Evolutionary conservation across 2,888 invertebrate genomes (phyloP).

Genomic region (Patella ulyssiponensis): DNA sequence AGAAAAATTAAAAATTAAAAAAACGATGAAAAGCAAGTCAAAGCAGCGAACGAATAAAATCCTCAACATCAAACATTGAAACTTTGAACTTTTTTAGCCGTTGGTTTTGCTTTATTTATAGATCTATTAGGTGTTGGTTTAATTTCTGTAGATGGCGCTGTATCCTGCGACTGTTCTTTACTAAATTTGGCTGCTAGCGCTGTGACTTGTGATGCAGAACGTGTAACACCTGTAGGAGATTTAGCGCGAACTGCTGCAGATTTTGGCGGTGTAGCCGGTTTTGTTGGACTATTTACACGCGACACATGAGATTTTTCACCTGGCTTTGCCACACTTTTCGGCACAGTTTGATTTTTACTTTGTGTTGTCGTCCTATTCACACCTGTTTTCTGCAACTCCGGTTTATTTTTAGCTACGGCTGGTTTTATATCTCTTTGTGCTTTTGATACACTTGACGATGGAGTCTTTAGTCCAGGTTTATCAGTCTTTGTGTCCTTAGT

Average conservation of each 20-base stretch:
- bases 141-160: neutral
- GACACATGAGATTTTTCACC: conserved; percentile 9
- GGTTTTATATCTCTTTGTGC: neutral
- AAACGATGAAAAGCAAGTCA: no score
- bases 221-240: neutral
- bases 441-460: neutral
- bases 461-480: neutral
- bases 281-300: neutral
- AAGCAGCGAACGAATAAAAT: no score
- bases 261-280: neutral
- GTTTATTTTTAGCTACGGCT: neutral
- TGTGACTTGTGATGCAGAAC: neutral
- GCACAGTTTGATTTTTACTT: neutral
- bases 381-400: neutral
- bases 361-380: neutral
- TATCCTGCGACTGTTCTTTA: neutral
- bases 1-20: no score
- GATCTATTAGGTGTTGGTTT: conserved; percentile 16
- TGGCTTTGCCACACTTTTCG: neutral
- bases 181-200: neutral
- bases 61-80: conserved; percentile 39
- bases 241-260: neutral
- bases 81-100: conserved; percentile 42
- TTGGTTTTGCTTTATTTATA: conserved; percentile 33
- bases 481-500: neutral